Conservation (phyloP, 2,888 invertebrate genomes). For the Xylota sylvarum region DNA sequence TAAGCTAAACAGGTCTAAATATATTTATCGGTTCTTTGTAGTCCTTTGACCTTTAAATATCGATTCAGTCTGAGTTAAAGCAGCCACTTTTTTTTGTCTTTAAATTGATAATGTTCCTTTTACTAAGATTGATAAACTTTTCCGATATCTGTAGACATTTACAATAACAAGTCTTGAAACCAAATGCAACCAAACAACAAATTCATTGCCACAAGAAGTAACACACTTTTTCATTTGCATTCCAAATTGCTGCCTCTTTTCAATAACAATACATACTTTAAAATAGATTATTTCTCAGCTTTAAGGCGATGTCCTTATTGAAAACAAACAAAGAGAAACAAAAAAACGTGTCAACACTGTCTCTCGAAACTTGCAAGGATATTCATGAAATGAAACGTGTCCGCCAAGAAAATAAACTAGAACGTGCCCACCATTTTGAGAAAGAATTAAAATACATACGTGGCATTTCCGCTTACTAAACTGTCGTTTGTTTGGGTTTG, state of each 20-base stretch:
- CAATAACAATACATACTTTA: not conserved
- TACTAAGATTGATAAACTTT: slow-evolving; percentile 10
- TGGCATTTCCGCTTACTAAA: not conserved
- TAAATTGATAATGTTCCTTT: not conserved
- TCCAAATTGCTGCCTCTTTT: slow-evolving; percentile 1
- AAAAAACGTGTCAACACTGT: not conserved
- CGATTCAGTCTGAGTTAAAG: too few relatives aligned
- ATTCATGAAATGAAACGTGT: slow-evolving; percentile 5
- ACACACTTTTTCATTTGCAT: slow-evolving; percentile 34
- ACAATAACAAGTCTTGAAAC: not conserved
- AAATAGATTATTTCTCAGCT: slow-evolving; percentile 10
- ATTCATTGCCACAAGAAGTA: not conserved
- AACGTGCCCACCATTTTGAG: slow-evolving; percentile 2
- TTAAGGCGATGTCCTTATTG: slow-evolving; percentile 14
- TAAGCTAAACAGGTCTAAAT: too few relatives aligned
- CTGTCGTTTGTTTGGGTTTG: slow-evolving; percentile 27
- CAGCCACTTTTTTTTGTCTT: not conserved
- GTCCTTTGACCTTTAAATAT: too few relatives aligned
- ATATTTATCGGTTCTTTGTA: too few relatives aligned
- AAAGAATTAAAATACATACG: not conserved
- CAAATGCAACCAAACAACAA: not conserved
- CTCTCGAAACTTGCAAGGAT: not conserved
- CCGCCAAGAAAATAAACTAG: slow-evolving; percentile 1
- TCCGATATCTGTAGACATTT: not conserved
- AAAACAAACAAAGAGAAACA: slow-evolving; percentile 34